phyloP scores from a whole-genome alignment of 2,888 invertebrate genomes.

The Quadriops clusia region DNA sequence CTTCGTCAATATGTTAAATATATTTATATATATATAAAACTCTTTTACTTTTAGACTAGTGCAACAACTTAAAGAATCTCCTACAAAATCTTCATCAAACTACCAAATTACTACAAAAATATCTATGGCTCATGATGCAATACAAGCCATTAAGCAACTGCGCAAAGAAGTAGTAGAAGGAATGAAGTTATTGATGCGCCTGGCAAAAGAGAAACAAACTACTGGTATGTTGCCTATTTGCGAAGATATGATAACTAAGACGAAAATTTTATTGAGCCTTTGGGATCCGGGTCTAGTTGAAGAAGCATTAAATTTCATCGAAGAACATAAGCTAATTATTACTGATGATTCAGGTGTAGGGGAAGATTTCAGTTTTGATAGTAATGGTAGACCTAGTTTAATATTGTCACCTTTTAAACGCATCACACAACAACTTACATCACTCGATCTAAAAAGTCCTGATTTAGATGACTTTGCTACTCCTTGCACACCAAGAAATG shows the following conservation, averaged over 20 bases:
- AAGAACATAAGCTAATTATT: conserved; percentile 53
- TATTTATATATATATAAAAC: conserved; percentile 1
- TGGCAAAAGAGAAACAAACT: conserved; percentile 63
- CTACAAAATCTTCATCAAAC: conserved; percentile 41
- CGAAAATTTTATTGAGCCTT: conserved; percentile 63
- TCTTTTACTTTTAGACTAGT: conserved; percentile 49
- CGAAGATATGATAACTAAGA: conserved; percentile 67
- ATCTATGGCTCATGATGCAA: conserved; percentile 69
- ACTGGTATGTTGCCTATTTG: conserved; percentile 64
- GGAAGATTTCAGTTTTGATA: conserved; percentile 30
- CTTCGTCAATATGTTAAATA: conserved; percentile 2
- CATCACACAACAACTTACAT: conserved; percentile 63
- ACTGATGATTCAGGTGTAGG: conserved; percentile 33
- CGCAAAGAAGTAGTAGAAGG: conserved; percentile 65
- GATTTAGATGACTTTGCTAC: conserved; percentile 62
- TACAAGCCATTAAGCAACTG: conserved; percentile 65
- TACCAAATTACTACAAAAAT: conserved; percentile 66
- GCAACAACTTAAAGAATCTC: conserved; percentile 70
- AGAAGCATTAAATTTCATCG: conserved; percentile 72
- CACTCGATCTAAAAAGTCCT: conserved; percentile 57
- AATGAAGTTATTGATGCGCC: conserved; percentile 60
- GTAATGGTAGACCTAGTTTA: conserved; percentile 26
- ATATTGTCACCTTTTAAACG: conserved; percentile 59
- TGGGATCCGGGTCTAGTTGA: conserved; percentile 82
- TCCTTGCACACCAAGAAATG: conserved; percentile 49